Percentiles rank a stretch among this genome's conserved stretches.
Conservation (phyloP, 92 coral and sea anemone genomes). For the Porites evermanni region DNA sequence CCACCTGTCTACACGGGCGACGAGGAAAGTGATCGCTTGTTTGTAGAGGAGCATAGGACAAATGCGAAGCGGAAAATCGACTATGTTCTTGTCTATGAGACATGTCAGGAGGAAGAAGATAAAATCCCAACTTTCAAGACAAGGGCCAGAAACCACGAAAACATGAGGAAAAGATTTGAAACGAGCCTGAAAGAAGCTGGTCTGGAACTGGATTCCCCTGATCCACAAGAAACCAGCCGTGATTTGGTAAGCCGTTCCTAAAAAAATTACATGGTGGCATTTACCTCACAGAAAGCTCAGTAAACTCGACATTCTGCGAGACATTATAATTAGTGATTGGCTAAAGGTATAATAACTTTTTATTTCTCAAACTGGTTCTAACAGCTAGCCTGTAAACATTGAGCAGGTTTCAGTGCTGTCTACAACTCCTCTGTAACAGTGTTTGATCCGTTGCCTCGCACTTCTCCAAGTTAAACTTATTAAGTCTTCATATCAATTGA, state of each 20-base stretch:
- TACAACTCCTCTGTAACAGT: too few relatives aligned
- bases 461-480: too few relatives aligned
- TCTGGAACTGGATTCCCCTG: slow-evolving; percentile 33
- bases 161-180: slow-evolving; percentile 49
- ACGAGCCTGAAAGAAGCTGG: slow-evolving; percentile 49
- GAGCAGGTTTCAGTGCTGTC: too few relatives aligned
- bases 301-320: too few relatives aligned
- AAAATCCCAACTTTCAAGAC: slow-evolving; percentile 40
- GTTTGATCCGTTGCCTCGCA: too few relatives aligned
- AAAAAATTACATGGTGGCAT: too few relatives aligned
- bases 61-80: slow-evolving; percentile 31
- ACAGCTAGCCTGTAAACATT: too few relatives aligned
- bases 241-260: background rate
- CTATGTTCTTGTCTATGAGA: slow-evolving; percentile 59
- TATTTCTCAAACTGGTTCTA: too few relatives aligned
- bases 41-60: background rate
- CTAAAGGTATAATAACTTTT: too few relatives aligned
- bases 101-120: slow-evolving; percentile 46
- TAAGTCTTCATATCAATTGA: too few relatives aligned
- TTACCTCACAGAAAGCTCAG: too few relatives aligned
- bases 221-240: background rate
- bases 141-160: slow-evolving; percentile 36
- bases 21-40: background rate
- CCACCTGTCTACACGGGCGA: background rate
- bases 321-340: too few relatives aligned